Evolutionary conservation across 2,797 vertebrate genomes (phyloP), one percentile per base, ranked within the genome.

Genomic region (Rhinophrynus dorsalis): DNA sequence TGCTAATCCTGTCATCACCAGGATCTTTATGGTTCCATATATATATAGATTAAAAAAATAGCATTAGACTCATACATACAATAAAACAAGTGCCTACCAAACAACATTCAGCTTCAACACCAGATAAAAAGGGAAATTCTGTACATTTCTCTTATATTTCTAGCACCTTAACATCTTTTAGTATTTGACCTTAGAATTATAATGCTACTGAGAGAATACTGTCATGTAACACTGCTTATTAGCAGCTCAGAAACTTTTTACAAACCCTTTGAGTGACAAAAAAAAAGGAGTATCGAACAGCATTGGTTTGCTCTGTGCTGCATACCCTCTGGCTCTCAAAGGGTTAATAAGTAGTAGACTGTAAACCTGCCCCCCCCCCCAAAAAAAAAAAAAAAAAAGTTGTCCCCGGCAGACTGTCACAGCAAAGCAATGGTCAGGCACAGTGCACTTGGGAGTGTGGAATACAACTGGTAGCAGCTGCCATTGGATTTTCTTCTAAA

Each of bases 181-280:
- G 23, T n/a, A 3, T 80, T 55, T 78, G 75, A 83, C 78, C 82
- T 86, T 74, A 77, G 20, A 78, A 78, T 84, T 73, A 81, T 81
- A 88, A 84, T 81, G 81, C 78, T 85, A 78, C 76, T 15, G 26
- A 77, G 86, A 76, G 78, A 85, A 85, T 77, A 82, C 73, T 67
- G 62, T 85, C 77, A 75, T 81, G 68, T 77, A 74, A 83, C 82
- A 76, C 82, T 85, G 79, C 75, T 78, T 69, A 76, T 84, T 84
- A 90, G 84, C 85, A 90, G 84, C 82, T 88, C 80, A 83, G 80
- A 82, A 88, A 83, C 78, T 75, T 72, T 72, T 38, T 26, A 75
- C 75, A 81, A 83, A 75, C 72, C 67, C 58, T 82, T 33, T 30
- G n/a, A n/a, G n/a, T n/a, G n/a, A n/a, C n/a, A n/a, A n/a, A n/a